Evolutionary conservation across 2,797 vertebrate genomes (phyloP).

Genomic region (Oreochromis grahami): DNA sequence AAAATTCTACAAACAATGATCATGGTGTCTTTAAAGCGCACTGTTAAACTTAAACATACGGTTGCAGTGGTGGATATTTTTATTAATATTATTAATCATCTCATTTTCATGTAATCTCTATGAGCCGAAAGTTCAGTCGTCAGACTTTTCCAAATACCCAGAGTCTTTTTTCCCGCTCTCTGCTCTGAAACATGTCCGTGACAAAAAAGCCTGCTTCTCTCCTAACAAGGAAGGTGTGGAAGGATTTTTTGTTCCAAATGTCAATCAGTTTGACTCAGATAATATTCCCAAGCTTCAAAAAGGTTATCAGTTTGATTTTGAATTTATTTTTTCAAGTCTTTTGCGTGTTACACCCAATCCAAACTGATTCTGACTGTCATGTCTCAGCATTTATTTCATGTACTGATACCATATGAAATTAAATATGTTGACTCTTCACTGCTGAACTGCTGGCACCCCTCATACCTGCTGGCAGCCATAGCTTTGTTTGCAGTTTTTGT

Average conservation of each 20-base stretch:
- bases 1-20: background rate
- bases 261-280: background rate
- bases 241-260: background rate
- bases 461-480: background rate
- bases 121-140: background rate
- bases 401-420: rapidly evolving
- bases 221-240: background rate
- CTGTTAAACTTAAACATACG: background rate
- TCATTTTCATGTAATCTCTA: background rate
- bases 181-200: background rate
- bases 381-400: background rate
- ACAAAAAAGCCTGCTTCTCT: background rate
- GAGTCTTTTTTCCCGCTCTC: background rate
- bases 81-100: background rate
- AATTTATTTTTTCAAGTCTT: background rate
- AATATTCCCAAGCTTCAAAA: background rate
- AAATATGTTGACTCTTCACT: background rate
- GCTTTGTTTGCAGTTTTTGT: background rate
- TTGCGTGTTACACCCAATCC: background rate
- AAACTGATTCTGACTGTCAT: background rate
- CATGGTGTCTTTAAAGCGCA: background rate
- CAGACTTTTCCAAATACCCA: background rate
- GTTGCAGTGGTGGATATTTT: background rate
- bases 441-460: background rate
- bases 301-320: background rate